Base-by-base conservation (phyloP, 1,140 invertebrate species). In the Sesamia nonagrioides region DNA sequence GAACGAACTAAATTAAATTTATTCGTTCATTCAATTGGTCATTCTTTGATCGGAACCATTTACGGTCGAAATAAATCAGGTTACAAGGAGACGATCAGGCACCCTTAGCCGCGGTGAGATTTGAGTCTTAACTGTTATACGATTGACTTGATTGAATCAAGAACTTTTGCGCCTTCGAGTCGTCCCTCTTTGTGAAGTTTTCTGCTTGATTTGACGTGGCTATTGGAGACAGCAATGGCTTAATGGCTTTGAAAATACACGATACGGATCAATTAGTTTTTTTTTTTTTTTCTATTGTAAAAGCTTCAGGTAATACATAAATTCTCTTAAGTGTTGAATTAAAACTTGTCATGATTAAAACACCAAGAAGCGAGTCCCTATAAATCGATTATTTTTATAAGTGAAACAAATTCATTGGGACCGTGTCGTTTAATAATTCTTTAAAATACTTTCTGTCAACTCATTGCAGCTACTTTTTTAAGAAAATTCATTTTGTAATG, bases 1-100 rank as follows among this genome's bases (percentile, higher is more conserved):
- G 37, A 13, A 27, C 17, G n/a, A 17, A 27, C 40, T 48, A 63
- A 75, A 75, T 75, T 58, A 75, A 63, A 75, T 75, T 61, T n/a
- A 42, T 48, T 48, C 45, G 45, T 13, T 48, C 45, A 37, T 37
- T 37, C 37, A n/a, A n/a, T n/a, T n/a, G 50, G 40, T 72, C 69
- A 21, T 61, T 45, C 72, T 63, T 61, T 75, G 56, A 63, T 63
- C 58, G 17, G 40, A 33, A 7, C 40, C 54, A n/a, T 58, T 73
- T 58, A 73, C 11, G 54, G 56, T 45, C 15, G 54, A 35, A 21
- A 75, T 61, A 50, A 63, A 75, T 63, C 42, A 42, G 35, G 37
- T 75, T 61, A 50, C 37, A 21, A 60, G 15, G 56, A 63, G 56
- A 74, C 13, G 56, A 54, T 58, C 54, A 72, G 33, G 13, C 1